A percentile compares a stretch with the other conserved stretches of the same genome.
Evolutionary conservation across 2,113 vertebrate genomes (phyloP).

Genomic region (Mohoua ochrocephala): DNA sequence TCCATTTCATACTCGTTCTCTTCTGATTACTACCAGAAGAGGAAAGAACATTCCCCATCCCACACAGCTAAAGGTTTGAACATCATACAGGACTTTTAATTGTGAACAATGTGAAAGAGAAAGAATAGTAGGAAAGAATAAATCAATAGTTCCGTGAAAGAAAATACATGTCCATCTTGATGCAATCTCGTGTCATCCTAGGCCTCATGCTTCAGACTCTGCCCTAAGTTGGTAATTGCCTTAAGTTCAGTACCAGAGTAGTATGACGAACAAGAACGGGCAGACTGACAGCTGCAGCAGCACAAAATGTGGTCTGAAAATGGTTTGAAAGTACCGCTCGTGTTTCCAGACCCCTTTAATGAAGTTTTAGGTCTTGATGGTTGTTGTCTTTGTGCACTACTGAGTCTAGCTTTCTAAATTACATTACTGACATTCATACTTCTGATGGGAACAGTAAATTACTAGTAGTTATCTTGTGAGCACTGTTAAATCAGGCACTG

Average conservation of each 20-base stretch:
- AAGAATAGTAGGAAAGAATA: background rate
- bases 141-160: background rate
- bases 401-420: background rate
- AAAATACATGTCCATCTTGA: background rate
- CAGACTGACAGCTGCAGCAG: background rate
- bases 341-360: background rate
- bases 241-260: background rate
- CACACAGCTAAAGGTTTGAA: background rate
- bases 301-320: background rate
- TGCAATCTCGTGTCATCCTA: background rate
- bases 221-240: background rate
- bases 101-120: background rate
- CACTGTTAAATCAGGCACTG: background rate
- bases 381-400: background rate
- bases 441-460: background rate
- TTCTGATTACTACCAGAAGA: background rate
- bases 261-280: background rate
- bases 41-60: background rate
- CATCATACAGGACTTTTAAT: background rate
- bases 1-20: background rate
- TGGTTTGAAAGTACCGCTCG: background rate
- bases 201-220: background rate
- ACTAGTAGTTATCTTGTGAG: background rate
- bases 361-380: background rate
- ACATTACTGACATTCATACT: background rate